Evolutionary conservation across 2,797 vertebrate genomes (phyloP).

Genomic region (Fratercula arctica): DNA sequence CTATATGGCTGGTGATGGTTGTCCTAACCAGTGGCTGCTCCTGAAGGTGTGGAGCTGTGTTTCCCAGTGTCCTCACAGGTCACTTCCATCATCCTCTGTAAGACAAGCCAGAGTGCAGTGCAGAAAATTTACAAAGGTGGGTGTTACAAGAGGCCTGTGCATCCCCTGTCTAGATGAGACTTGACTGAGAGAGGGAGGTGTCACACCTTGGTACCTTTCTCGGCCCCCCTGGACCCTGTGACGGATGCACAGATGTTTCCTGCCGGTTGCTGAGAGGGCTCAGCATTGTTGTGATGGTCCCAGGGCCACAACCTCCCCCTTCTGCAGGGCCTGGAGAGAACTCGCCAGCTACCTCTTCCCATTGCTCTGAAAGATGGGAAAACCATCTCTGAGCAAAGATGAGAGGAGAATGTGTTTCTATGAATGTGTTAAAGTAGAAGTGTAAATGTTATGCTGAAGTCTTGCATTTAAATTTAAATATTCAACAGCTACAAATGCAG

Average conservation of each 20-base stretch:
- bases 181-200: not conserved
- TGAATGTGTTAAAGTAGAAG: not conserved
- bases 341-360: rapidly evolving
- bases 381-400: not conserved
- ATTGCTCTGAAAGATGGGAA: not conserved
- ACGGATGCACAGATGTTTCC: not conserved
- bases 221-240: rapidly evolving
- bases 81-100: not conserved
- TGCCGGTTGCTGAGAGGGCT: rapidly evolving
- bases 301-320: not conserved
- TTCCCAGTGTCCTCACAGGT: not conserved
- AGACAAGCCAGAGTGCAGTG: not conserved
- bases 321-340: not conserved
- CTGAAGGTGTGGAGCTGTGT: not conserved
- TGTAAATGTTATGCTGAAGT: not conserved
- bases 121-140: not conserved
- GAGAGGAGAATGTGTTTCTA: not conserved
- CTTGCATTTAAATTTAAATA: not conserved
- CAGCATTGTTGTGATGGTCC: rapidly evolving
- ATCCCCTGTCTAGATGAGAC: not conserved
- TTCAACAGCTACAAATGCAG: not conserved
- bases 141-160: not conserved
- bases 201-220: too few relatives aligned
- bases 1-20: rapidly evolving
- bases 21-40: not conserved